Evolutionary conservation across 2,797 vertebrate species (phyloP), one percentile per base, ranked within the genome.

Genomic region (Ibycter americanus): DNA sequence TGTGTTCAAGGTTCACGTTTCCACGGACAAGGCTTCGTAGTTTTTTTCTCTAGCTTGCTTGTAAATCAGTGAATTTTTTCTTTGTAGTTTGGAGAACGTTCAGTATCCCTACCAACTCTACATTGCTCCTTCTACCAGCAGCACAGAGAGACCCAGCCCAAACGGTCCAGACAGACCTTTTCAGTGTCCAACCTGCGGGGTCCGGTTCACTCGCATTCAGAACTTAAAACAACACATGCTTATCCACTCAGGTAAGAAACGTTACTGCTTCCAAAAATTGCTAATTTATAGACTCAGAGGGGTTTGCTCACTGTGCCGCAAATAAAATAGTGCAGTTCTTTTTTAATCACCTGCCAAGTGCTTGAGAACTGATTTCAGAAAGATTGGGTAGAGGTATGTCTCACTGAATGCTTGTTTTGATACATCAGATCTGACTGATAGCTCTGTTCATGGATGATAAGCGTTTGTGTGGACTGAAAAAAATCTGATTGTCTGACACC

Each of bases 211-310:
- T 76, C 99, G 99, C 92, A 99, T 99, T 97, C 99, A 99, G 99
- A 99, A 99, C 98, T 98, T 99, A 87, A 99, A 99, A 97, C 99
- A 99, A 97, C 99, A 99, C 98, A 99, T 99, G 99, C 99, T 99
- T 84, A 99, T 99, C 98, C 99, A 99, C 99, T 99, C 99, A 98
- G 99, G 99, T 99, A 98, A 98, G 97, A 40, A 68, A 21, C 17
- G 1, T 21, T 25, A 3, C 21, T 4, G 5, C 27, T 34, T 44
- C 63, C 73, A 13, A 5, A 21, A 18, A 1, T 40, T 42, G 58
- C 65, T 68, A 1, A 4, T 42, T 31, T 59, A 4, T 6, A 32
- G 70, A 44, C 72, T 77, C 25, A 4, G 18, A 36, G n/a, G 51
- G 44, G 14, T 84, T 71, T 82, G 44, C 56, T 90, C 8, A 0